Conservation (phyloP, 2,113 vertebrate species). For the Romanogobio albipinnatus region DNA sequence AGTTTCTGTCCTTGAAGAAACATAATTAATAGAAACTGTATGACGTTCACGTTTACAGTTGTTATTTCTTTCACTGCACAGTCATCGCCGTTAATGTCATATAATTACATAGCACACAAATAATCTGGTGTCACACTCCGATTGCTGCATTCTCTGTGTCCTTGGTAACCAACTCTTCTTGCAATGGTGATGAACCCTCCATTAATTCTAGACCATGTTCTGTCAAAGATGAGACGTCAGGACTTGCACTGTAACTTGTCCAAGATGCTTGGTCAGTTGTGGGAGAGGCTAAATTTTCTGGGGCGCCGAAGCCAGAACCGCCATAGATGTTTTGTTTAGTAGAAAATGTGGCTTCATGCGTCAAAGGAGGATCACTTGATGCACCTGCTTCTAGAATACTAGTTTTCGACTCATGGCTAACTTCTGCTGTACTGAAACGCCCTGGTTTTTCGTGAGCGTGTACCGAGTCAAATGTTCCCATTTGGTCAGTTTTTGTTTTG, state of each 20-base stretch:
- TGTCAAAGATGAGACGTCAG: slow-evolving; percentile 24
- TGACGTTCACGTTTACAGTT: neutral
- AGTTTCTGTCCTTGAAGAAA: neutral
- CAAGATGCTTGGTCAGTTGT: slow-evolving; percentile 15
- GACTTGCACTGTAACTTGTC: slow-evolving; percentile 18
- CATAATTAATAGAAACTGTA: neutral
- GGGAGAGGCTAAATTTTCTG: slow-evolving; percentile 23
- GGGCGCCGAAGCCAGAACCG: neutral
- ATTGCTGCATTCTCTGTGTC: slow-evolving; percentile 32
- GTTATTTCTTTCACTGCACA: neutral
- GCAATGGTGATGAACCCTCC: slow-evolving; percentile 17
- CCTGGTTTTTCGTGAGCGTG: neutral
- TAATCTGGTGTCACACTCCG: slow-evolving; percentile 15
- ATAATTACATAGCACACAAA: neutral
- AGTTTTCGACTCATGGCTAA: neutral
- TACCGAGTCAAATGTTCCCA: neutral
- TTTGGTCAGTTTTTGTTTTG: slow-evolving; percentile 26
- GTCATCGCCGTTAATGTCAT: neutral
- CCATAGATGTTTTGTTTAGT: neutral
- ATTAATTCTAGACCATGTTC: slow-evolving; percentile 22
- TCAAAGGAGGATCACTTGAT: slow-evolving; percentile 50
- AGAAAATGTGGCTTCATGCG: slow-evolving; percentile 15
- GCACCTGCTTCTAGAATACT: slow-evolving; percentile 46
- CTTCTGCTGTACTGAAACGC: neutral
- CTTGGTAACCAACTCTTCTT: slow-evolving; percentile 39